Percentiles rank a stretch among this genome's conserved stretches.
phyloP scores from a whole-genome alignment of 2,797 vertebrate genomes.

The Antennarius maculatus region DNA sequence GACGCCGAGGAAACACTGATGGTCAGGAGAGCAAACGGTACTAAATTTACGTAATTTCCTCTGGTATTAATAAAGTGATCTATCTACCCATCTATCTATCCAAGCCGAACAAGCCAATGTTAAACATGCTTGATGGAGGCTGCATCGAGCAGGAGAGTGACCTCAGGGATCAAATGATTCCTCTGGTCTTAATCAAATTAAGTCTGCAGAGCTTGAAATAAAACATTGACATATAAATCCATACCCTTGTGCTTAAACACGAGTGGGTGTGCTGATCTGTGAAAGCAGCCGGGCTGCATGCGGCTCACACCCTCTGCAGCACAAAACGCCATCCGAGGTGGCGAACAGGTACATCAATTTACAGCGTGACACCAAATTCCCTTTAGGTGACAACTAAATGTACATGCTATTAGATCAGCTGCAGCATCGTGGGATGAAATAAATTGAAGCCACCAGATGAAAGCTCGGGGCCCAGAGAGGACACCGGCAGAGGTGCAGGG shows the following conservation, averaged over 20 bases:
- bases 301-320: slow-evolving; percentile 57
- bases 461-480: slow-evolving; percentile 54
- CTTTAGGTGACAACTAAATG: slow-evolving; percentile 73
- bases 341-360: slow-evolving; percentile 75
- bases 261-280: slow-evolving; percentile 37
- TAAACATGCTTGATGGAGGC: slow-evolving; percentile 18
- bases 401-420: slow-evolving; percentile 76
- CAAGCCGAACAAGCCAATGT: slow-evolving; percentile 25
- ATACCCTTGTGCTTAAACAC: slow-evolving; percentile 40
- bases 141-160: slow-evolving; percentile 34
- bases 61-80: slow-evolving; percentile 5
- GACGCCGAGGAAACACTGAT: slow-evolving; percentile 8
- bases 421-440: slow-evolving; percentile 72
- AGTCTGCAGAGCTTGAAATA: slow-evolving; percentile 32
- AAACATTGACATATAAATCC: slow-evolving; percentile 48
- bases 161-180: slow-evolving; percentile 63
- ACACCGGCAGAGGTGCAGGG: slow-evolving; percentile 16
- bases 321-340: slow-evolving; percentile 64
- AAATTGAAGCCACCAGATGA: slow-evolving; percentile 75
- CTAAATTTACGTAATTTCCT: neutral
- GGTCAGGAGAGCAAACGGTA: slow-evolving; percentile 1
- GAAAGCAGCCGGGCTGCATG: slow-evolving; percentile 45
- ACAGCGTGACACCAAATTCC: slow-evolving; percentile 69
- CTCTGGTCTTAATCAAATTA: slow-evolving; percentile 60
- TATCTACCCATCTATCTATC: no score